Base-by-base conservation (phyloP, 1,140 invertebrate genomes). In the Saccostrea cuccullata region DNA sequence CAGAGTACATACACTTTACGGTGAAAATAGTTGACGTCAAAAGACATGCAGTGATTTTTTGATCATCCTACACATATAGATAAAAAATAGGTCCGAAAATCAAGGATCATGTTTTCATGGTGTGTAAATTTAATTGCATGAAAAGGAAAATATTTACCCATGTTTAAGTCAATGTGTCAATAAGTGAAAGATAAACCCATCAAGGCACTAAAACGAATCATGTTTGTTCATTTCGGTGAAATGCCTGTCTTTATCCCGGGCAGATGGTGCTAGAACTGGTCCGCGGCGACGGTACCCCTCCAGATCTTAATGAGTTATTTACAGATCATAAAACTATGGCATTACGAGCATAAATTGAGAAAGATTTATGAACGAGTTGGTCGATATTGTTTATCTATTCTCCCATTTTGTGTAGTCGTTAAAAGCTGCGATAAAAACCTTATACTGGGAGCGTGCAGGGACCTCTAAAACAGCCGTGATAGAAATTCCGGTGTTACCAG, bases 281-380 rank as follows among this genome's bases (percentile, higher is more conserved):
- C 40, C 47, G 47, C 67, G 87, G 87, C 87, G 87, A 85, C 87
- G 87, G 70, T 84, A 85, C 64, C 83, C 83, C 64, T 88, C 26
- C 55, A 88, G 87, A 67, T 55, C 85, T 83, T 88, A 85, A 88
- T 85, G 87, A 85, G 64, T 64, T 88, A 88, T 88, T 88, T 88
- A 70, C 87, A 85, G 84, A 85, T 88, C 87, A 88, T 88, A 88
- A 85, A 88, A 88, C 87, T 88, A 88, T 88, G 67, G 84, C 87
- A 85, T 88, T 88, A 88, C 73, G 84, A 77, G 23, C 64, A 47
- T 85, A 85, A 85, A 88, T 85, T 56, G 36, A 64, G 86, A 87
- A 67, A 84, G 86, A 87, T 87, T 87, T 87, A 87, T 87, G 58
- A 70, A 64, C 82, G 82, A 67, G 73, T 47, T 60, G 58, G 36